These are phyloP conservation scores for Drosophila guanche DNA, from an alignment of 1,140 invertebrate genomes.

Conservation along the genomic window DNA sequence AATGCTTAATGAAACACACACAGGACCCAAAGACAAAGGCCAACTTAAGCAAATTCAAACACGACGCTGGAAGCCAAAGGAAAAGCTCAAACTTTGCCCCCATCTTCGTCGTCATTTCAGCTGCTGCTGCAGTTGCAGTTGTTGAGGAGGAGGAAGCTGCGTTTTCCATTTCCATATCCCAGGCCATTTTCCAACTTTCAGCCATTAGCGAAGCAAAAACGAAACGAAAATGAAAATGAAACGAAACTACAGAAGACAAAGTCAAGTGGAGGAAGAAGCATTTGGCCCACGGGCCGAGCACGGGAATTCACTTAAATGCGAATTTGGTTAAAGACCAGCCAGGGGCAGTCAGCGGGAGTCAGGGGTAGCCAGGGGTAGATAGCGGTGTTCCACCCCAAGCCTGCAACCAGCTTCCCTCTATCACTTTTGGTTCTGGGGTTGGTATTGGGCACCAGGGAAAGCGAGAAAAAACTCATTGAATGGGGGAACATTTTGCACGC, in stretches of 20 bases:
- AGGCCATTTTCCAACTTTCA: conserved; percentile 16
- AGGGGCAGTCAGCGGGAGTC: background rate
- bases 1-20: conserved; percentile 32
- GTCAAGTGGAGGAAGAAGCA: conserved; percentile 28
- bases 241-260: conserved; percentile 50
- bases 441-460: no score
- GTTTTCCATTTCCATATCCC: background rate
- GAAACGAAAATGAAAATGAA: conserved; percentile 49
- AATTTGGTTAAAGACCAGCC: conserved; percentile 43
- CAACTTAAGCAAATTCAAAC: conserved; percentile 5
- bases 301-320: conserved; percentile 52
- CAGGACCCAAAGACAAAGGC: conserved; percentile 1
- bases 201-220: conserved; percentile 47
- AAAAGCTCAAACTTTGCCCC: conserved; percentile 22
- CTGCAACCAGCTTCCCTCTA: background rate
- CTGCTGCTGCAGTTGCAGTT: background rate
- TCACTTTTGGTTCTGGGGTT: no score
- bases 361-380: background rate
- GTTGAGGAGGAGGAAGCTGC: conserved; percentile 4
- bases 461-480: conserved; percentile 13
- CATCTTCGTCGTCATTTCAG: background rate
- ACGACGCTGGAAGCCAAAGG: conserved; percentile 3
- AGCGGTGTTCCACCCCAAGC: background rate
- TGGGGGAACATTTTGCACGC: conserved; percentile 46
- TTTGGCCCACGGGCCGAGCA: conserved; percentile 35